A percentile compares a stretch with the other conserved stretches of the same genome.
phyloP scores from a whole-genome alignment of 92 coral and sea anemone genomes.

The Metridium senile region DNA sequence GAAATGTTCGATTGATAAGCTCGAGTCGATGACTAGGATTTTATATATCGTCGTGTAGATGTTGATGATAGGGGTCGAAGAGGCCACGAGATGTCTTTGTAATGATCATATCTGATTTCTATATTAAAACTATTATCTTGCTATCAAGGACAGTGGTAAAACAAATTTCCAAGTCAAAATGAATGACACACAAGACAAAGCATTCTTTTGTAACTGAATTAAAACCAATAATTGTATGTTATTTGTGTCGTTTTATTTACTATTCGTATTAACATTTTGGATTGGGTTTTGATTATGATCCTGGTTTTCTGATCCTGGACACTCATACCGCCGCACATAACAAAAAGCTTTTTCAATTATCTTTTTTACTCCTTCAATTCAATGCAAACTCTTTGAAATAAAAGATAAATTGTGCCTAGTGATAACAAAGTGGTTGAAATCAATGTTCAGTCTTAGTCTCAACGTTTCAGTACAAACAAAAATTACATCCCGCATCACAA shows the following conservation, averaged over 20 bases:
- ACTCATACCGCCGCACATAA: too few relatives aligned
- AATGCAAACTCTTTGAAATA: too few relatives aligned
- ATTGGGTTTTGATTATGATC: too few relatives aligned
- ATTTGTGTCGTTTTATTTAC: not conserved
- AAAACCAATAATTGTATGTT: not conserved
- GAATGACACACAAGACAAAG: not conserved
- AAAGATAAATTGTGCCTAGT: too few relatives aligned
- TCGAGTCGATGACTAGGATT: not conserved
- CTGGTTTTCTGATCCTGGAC: too few relatives aligned
- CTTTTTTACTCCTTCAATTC: too few relatives aligned
- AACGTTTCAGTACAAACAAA: too few relatives aligned
- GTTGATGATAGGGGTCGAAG: conserved; percentile 13
- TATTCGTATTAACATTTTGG: too few relatives aligned
- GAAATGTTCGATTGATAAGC: conserved; percentile 20
- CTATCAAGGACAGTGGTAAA: not conserved
- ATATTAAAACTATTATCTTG: not conserved
- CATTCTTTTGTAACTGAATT: not conserved
- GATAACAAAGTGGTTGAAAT: too few relatives aligned
- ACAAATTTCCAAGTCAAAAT: conserved; percentile 1
- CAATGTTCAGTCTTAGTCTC: too few relatives aligned
- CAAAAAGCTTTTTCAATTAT: too few relatives aligned
- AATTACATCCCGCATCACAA: too few relatives aligned
- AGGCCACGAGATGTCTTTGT: conserved; percentile 24
- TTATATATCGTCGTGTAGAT: not conserved
- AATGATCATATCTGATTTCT: not conserved